A percentile compares a stretch with the other conserved stretches of the same genome.
These are phyloP conservation scores for Stenoptilia bipunctidactyla DNA, from an alignment of 2,888 invertebrate genomes.

Conservation along the genomic window DNA sequence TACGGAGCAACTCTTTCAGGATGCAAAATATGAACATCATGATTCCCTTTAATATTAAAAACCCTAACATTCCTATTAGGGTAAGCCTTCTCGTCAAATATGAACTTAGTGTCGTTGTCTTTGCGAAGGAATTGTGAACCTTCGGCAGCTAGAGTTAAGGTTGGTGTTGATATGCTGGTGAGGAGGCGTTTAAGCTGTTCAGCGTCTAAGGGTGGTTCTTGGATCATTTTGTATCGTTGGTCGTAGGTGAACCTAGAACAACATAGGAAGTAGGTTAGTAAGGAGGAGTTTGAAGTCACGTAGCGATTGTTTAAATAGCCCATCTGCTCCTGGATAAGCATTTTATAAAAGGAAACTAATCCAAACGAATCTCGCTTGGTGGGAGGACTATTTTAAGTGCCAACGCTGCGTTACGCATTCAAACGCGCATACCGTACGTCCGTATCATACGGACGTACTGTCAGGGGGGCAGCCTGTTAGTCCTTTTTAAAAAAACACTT, in stretches of 20 bases:
- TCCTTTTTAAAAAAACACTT: too few species aligned
- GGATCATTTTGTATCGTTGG: slow-evolving; percentile 38
- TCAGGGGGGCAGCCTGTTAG: too few species aligned
- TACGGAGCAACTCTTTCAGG: slow-evolving; percentile 54
- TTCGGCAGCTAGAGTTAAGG: slow-evolving; percentile 18
- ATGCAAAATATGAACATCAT: slow-evolving; percentile 65
- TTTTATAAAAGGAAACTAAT: too few species aligned
- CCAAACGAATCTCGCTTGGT: too few species aligned
- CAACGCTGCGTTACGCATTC: too few species aligned
- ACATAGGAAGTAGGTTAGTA: not conserved
- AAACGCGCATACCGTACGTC: too few species aligned
- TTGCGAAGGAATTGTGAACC: slow-evolving; percentile 16
- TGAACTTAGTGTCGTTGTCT: slow-evolving; percentile 12
- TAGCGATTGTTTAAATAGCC: too few species aligned
- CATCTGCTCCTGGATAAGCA: too few species aligned
- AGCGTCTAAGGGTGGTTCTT: slow-evolving; percentile 27
- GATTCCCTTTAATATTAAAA: slow-evolving; percentile 49
- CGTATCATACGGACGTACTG: too few species aligned
- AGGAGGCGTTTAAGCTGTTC: slow-evolving; percentile 27
- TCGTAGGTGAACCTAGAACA: slow-evolving; percentile 54
- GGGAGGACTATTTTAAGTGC: too few species aligned
- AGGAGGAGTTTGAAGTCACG: too few species aligned
- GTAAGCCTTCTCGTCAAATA: slow-evolving; percentile 20
- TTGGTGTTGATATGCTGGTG: slow-evolving; percentile 19
- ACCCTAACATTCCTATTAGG: slow-evolving; percentile 20